Evolutionary conservation across 1,140 invertebrate species (phyloP).

Genomic region (Calephelis nemesis): DNA sequence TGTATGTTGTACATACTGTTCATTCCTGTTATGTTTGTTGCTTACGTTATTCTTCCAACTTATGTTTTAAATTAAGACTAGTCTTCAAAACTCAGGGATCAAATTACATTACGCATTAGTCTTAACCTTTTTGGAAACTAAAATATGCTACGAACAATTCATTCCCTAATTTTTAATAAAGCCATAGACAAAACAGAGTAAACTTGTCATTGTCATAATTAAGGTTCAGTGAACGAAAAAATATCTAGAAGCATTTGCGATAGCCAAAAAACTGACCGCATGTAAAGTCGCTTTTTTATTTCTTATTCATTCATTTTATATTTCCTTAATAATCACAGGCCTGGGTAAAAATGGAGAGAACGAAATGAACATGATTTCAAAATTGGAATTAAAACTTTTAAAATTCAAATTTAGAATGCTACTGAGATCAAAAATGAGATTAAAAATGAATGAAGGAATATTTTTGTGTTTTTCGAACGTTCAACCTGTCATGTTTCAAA

Average conservation of each 20-base stretch:
- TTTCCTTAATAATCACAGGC: too few relatives aligned
- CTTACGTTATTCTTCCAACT: not conserved
- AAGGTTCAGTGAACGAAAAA: not conserved
- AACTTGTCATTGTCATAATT: not conserved
- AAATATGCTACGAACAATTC: constrained; percentile 30
- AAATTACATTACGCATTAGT: constrained; percentile 21
- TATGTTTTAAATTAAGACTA: constrained; percentile 33
- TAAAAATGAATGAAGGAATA: too few relatives aligned
- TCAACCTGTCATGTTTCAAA: too few relatives aligned
- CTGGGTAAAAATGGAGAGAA: not conserved
- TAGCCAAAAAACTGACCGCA: too few relatives aligned
- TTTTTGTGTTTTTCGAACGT: too few relatives aligned
- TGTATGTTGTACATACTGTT: not conserved
- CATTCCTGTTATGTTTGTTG: not conserved
- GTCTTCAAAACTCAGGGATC: constrained; percentile 29
- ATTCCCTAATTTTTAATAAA: constrained; percentile 30
- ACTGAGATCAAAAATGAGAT: too few relatives aligned
- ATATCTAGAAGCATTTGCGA: too few relatives aligned
- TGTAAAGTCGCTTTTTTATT: too few relatives aligned
- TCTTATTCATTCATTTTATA: too few relatives aligned
- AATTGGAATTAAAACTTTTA: too few relatives aligned
- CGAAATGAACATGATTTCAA: too few relatives aligned
- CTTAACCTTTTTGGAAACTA: constrained; percentile 25
- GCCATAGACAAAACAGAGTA: constrained; percentile 39
- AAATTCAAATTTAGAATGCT: too few relatives aligned